These are phyloP conservation scores for Isurus oxyrinchus DNA, from an alignment of 2,113 vertebrate species.

Conservation along the genomic window DNA sequence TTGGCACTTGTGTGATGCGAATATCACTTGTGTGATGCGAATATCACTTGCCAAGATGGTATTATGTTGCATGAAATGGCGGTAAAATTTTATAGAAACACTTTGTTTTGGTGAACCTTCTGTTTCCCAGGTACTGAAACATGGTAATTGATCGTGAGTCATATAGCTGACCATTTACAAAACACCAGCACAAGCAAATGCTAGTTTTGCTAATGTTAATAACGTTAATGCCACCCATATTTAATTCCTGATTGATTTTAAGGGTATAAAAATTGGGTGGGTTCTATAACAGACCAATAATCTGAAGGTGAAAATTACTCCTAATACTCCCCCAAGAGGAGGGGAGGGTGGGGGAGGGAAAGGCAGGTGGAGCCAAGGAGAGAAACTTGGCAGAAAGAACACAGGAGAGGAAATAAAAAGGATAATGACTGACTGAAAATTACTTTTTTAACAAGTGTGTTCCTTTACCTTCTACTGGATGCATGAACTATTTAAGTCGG, in stretches of 20 bases:
- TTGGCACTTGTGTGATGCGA: too few relatives aligned
- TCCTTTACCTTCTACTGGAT: not conserved
- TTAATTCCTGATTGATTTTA: not conserved
- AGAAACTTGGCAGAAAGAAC: not conserved
- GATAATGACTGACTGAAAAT: not conserved
- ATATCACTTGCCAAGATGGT: too few relatives aligned
- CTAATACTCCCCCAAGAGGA: not conserved
- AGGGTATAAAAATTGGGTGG: not conserved
- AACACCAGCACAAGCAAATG: not conserved
- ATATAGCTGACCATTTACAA: not conserved
- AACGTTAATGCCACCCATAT: not conserved
- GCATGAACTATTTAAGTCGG: not conserved
- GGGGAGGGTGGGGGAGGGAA: not conserved
- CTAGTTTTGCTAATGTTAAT: not conserved
- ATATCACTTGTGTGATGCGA: too few relatives aligned
- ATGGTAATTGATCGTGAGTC: not conserved
- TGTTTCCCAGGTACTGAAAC: not conserved
- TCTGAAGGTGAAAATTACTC: not conserved
- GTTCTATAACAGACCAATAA: not conserved
- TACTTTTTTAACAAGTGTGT: too few relatives aligned
- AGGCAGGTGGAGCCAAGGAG: not conserved
- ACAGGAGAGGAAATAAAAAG: not conserved
- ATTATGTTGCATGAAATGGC: not conserved
- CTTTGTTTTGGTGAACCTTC: not conserved
- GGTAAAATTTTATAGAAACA: not conserved